Percentiles rank a stretch among this genome's conserved stretches.
Conservation (phyloP, 1,140 invertebrate genomes). For the Bombus haemorrhoidalis region DNA sequence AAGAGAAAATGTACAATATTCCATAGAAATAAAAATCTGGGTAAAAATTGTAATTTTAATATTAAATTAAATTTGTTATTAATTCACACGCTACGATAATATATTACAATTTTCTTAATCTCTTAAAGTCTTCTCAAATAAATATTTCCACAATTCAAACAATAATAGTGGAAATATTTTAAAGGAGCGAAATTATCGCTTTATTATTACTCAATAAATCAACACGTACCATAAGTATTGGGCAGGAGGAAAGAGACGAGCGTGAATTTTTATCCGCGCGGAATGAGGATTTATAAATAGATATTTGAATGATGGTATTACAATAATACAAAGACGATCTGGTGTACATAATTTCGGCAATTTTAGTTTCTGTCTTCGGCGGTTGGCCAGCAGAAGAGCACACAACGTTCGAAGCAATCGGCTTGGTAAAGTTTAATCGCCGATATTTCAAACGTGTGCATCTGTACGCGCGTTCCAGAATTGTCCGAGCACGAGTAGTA, state of each 20-base stretch:
- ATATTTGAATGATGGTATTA: neutral
- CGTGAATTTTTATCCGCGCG: neutral
- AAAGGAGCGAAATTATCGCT: no score
- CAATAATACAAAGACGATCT: neutral
- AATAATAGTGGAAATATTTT: no score
- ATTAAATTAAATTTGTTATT: no score
- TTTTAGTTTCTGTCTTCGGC: neutral
- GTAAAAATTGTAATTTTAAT: no score
- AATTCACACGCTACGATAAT: no score
- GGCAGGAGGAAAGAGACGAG: neutral
- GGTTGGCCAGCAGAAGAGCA: neutral
- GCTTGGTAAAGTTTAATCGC: conserved; percentile 17
- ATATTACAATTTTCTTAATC: no score
- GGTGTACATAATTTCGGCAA: neutral
- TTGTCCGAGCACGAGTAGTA: conserved; percentile 7
- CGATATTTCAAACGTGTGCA: conserved; percentile 26
- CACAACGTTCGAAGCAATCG: neutral
- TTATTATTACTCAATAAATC: neutral
- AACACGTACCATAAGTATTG: neutral
- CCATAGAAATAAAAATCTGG: no score
- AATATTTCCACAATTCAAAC: no score
- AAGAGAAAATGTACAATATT: no score
- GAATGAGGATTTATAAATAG: neutral
- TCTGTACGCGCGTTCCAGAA: conserved; percentile 2
- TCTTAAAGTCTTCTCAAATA: no score